Percentiles rank a stretch among this genome's conserved stretches.
Evolutionary conservation across 2,113 vertebrate species (phyloP).

Genomic region (Sterrhoptilus dennistouni): DNA sequence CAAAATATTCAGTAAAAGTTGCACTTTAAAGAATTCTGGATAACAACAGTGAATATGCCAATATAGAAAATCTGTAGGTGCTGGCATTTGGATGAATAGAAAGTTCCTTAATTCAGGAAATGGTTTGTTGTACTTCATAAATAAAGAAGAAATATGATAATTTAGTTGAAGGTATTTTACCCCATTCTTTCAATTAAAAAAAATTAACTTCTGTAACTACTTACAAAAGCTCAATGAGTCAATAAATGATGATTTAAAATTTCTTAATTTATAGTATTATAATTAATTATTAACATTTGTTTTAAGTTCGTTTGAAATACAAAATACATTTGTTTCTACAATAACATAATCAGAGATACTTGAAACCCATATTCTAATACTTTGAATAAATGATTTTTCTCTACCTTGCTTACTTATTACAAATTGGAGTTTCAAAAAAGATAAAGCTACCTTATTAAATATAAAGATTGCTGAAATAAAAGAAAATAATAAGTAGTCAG

Average conservation of each 20-base stretch:
- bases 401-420: background rate
- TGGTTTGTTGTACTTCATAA: background rate
- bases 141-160: background rate
- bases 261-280: background rate
- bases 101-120: constrained; percentile 15
- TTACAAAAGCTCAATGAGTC: background rate
- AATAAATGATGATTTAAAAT: background rate
- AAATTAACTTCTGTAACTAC: background rate
- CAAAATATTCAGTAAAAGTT: background rate
- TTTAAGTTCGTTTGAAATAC: background rate
- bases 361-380: background rate
- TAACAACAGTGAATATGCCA: background rate
- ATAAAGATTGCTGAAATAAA: background rate
- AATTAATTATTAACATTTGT: background rate
- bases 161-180: background rate
- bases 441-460: background rate
- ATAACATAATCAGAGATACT: background rate
- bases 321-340: background rate
- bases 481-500: background rate
- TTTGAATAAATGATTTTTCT: background rate
- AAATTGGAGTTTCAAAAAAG: background rate
- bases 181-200: background rate
- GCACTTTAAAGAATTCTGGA: background rate
- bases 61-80: constrained; percentile 50
- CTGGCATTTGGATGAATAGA: constrained; percentile 36